Conservation (phyloP, 2,113 vertebrate genomes). For the Marmota flaviventris region DNA sequence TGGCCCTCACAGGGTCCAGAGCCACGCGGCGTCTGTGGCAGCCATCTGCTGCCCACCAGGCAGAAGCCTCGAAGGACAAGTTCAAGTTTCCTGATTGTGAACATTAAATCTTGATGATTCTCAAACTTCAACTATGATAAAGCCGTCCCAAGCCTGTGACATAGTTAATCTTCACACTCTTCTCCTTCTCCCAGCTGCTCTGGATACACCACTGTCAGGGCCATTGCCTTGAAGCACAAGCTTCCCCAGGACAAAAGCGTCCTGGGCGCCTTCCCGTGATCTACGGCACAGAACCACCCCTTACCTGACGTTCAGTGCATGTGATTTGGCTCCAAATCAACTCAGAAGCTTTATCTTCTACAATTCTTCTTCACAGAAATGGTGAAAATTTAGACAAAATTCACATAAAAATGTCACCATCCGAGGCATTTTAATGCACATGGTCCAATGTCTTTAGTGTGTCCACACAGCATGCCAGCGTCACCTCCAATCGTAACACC, state of each 20-base stretch:
- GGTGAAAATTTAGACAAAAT: not conserved
- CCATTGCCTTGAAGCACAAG: rapidly evolving
- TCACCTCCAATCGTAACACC: not conserved
- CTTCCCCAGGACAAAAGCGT: too few species aligned
- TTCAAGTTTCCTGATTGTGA: not conserved
- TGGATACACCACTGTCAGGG: too few species aligned
- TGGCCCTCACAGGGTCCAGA: not conserved
- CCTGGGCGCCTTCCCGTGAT: not conserved
- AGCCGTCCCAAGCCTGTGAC: not conserved
- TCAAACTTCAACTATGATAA: too few species aligned
- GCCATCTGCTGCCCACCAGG: not conserved
- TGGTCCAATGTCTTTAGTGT: rapidly evolving
- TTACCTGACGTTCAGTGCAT: rapidly evolving
- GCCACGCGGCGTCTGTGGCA: rapidly evolving
- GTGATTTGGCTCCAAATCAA: not conserved
- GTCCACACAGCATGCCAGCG: rapidly evolving
- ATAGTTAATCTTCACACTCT: rapidly evolving
- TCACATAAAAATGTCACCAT: not conserved
- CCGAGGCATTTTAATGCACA: not conserved
- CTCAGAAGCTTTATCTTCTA: not conserved
- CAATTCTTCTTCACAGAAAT: not conserved
- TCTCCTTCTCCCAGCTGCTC: rapidly evolving
- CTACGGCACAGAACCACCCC: not conserved
- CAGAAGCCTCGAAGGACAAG: not conserved
- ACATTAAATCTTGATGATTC: not conserved